Evolutionary conservation across 2,888 invertebrate species (phyloP).

Genomic region (Spodoptera littoralis): DNA sequence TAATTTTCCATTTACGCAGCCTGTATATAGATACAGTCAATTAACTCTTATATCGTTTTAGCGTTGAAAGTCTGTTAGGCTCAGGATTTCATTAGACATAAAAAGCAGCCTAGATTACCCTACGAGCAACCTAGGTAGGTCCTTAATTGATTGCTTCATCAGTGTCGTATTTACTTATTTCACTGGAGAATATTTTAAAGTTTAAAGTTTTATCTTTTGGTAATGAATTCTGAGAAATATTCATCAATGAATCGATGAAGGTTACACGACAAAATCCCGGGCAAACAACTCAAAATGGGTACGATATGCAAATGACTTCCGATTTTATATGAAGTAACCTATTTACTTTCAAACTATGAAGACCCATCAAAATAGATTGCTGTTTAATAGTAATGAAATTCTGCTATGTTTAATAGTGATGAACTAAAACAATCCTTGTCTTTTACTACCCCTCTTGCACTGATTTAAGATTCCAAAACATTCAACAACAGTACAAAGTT

Average conservation of each 20-base stretch:
- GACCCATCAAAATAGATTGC: slow-evolving; percentile 26
- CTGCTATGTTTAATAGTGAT: not conserved
- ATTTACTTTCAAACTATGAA: slow-evolving; percentile 27
- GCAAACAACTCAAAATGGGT: slow-evolving; percentile 22
- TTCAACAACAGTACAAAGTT: no score
- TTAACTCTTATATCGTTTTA: not conserved
- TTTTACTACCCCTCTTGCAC: no score
- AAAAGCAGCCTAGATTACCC: no score
- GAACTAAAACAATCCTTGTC: slow-evolving; percentile 20
- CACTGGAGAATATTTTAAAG: no score
- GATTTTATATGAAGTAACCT: slow-evolving; percentile 36
- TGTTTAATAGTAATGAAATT: not conserved
- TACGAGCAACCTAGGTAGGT: no score
- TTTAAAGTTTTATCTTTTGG: no score
- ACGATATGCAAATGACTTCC: slow-evolving; percentile 39
- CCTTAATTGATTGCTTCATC: no score
- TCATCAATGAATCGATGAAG: slow-evolving; percentile 31
- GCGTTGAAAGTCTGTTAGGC: no score
- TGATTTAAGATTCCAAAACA: no score
- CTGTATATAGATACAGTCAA: not conserved
- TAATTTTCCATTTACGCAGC: slow-evolving; percentile 4
- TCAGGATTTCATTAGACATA: no score
- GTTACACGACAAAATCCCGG: slow-evolving; percentile 26
- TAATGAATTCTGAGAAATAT: slow-evolving; percentile 9
- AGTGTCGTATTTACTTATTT: no score